Percentiles rank a stretch among this genome's conserved stretches.
Evolutionary conservation across 2,797 vertebrate species (phyloP).

Genomic region (Rhyacichthys aspro): DNA sequence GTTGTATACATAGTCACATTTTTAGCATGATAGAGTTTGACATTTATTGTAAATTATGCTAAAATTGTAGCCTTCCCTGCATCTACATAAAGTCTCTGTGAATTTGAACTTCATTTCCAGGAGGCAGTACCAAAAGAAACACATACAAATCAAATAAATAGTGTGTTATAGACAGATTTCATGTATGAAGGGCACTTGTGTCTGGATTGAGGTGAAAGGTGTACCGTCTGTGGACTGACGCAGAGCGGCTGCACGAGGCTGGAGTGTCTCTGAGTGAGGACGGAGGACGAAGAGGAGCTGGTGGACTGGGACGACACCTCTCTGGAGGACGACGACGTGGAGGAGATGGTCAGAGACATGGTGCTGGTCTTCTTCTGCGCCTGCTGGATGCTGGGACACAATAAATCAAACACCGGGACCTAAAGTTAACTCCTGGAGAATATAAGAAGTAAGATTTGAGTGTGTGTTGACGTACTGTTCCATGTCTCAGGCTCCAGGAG

Average conservation of each 20-base stretch:
- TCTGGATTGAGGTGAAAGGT: not conserved
- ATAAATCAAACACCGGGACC: not conserved
- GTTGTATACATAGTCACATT: no score
- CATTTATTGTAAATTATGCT: no score
- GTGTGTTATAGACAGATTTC: no score
- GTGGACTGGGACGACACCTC: conserved; percentile 57
- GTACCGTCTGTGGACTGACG: conserved; percentile 70
- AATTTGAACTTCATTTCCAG: no score
- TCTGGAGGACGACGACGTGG: conserved; percentile 68
- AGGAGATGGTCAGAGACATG: conserved; percentile 82
- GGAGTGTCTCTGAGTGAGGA: conserved; percentile 71
- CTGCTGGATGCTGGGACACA: conserved; percentile 62
- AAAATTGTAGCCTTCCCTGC: no score
- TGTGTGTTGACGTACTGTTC: conserved; percentile 71
- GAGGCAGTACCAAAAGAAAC: no score
- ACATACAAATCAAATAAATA: no score
- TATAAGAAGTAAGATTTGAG: not conserved
- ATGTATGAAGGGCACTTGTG: no score
- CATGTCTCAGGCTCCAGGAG: conserved; percentile 74
- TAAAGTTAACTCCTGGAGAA: no score
- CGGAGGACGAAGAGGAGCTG: conserved; percentile 57
- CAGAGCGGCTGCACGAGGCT: conserved; percentile 75
- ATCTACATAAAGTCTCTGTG: no score
- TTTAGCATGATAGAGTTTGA: no score
- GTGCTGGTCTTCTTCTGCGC: conserved; percentile 82